Base-by-base conservation (phyloP, 2,888 invertebrate genomes). In the Caenorhabditis angaria region DNA sequence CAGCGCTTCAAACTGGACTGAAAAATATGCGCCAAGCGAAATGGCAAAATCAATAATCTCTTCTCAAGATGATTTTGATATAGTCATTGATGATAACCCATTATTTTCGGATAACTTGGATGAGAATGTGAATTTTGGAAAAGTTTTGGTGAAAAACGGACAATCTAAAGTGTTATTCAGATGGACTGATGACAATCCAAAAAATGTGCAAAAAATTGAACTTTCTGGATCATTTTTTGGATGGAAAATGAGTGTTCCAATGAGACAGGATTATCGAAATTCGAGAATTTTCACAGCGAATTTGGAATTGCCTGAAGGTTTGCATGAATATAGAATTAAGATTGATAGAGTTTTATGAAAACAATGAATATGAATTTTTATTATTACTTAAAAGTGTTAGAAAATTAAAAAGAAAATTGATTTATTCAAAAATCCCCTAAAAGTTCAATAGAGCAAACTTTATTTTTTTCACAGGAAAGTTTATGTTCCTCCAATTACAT, bases 211-310 rank as follows among this genome's bases (percentile, higher is more conserved):
- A 14, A 41, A 41, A 28, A 59, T 72, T 18, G 65, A 54, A 2
- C 6, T 72, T 14, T 65, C 67, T 25, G 72, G 72, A 8, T 72
- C 72, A 14, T 72, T 72, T 25, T 67, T 72, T 47, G 72, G 68
- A 10, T 72, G 72, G 72, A 72, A 65, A 5, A 68, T 72, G 68
- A 61, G 54, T 20, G 12, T 68, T 24, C 72, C 72, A 47, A 65
- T 72, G 72, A 48, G 24, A 25, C 18, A 27, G 22, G 18, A 47
- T n/a, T 1, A 12, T 5, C 14, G 27, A 24, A 24, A 54, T 25
- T 22, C 18, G 12, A 25, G 50, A 10, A 48, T 32, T n/a, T 70
- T 61, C 47, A 61, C 65, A 41, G 61, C 59, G 4, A 61, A 57
- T 18, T 3, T 70, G 5, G 62, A 70, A 27, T 28, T 70, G 35